A percentile compares a stretch with the other conserved stretches of the same genome.
Evolutionary conservation across 2,797 vertebrate species (phyloP).

Genomic region (Neoniphon sammara): DNA sequence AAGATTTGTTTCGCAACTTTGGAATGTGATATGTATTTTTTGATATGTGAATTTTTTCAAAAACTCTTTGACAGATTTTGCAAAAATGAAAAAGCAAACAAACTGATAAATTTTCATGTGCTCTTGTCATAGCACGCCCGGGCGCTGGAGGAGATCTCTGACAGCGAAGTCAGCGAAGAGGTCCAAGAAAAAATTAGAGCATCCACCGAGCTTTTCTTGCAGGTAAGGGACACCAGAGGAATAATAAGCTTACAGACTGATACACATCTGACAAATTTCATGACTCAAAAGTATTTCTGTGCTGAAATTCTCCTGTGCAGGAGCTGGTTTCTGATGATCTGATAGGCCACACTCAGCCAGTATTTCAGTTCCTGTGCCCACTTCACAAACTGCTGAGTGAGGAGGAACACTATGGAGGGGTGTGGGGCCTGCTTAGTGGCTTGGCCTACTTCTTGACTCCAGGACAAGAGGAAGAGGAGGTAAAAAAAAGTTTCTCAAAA

Average conservation of each 20-base stretch:
- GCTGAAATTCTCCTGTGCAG: slow-evolving; percentile 56
- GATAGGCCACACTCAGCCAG: slow-evolving; percentile 74
- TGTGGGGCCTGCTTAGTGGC: slow-evolving; percentile 81
- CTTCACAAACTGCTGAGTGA: slow-evolving; percentile 78
- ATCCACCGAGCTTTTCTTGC: slow-evolving; percentile 77
- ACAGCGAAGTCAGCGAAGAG: slow-evolving; percentile 43
- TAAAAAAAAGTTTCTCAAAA: slow-evolving; percentile 33
- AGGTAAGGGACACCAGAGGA: slow-evolving; percentile 64
- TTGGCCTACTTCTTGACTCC: slow-evolving; percentile 81
- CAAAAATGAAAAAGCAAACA: neutral
- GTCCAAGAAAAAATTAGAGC: slow-evolving; percentile 64
- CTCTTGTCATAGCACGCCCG: neutral
- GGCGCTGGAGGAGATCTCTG: slow-evolving; percentile 53
- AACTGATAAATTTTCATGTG: neutral
- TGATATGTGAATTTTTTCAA: no score
- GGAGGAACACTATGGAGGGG: slow-evolving; percentile 71
- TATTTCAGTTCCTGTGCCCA: slow-evolving; percentile 85
- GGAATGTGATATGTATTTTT: slow-evolving; percentile 13
- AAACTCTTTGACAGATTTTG: neutral
- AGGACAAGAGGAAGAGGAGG: slow-evolving; percentile 82
- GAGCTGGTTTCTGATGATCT: slow-evolving; percentile 74
- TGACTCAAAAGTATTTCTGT: neutral
- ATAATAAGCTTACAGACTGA: neutral
- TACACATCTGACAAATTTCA: neutral
- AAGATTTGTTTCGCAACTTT: neutral